Conservation (phyloP, 2,888 invertebrate genomes). For the Dexiosoma caninum region DNA sequence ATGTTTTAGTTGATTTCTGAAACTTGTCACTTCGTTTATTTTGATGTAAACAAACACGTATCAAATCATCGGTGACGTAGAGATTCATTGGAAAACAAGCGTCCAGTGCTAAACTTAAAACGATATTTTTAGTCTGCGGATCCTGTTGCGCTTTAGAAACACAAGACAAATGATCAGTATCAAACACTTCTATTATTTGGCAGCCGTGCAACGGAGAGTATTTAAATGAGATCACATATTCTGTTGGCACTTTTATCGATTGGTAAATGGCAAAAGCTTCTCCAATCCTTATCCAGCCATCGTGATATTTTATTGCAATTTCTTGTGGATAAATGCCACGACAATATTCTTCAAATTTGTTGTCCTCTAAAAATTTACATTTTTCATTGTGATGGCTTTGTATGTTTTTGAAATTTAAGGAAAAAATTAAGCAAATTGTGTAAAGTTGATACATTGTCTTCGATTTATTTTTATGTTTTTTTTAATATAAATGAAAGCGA, state of each 20-base stretch:
- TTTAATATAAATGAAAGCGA: too few relatives aligned
- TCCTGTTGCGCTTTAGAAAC: not conserved
- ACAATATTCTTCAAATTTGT: conserved; percentile 25
- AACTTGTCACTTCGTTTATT: conserved; percentile 9
- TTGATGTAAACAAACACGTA: conserved; percentile 46
- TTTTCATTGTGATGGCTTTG: not conserved
- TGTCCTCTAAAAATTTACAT: conserved; percentile 15
- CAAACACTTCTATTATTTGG: not conserved
- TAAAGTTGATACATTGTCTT: not conserved
- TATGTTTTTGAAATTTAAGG: not conserved
- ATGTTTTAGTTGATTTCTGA: not conserved
- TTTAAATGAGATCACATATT: conserved; percentile 27
- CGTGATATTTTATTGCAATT: conserved; percentile 49
- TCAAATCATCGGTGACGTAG: conserved; percentile 38
- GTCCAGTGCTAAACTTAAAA: not conserved
- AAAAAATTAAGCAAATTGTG: not conserved
- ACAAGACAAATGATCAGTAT: conserved; percentile 3
- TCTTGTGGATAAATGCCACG: conserved; percentile 44
- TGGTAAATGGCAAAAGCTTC: conserved; percentile 45
- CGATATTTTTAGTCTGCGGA: not conserved
- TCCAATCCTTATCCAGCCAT: conserved; percentile 28
- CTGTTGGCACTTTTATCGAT: not conserved
- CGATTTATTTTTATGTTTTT: too few relatives aligned
- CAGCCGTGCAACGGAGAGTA: conserved; percentile 25
- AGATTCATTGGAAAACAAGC: conserved; percentile 41